phyloP scores from a whole-genome alignment of 1,140 invertebrate genomes.

The Mesaphorura yosii region DNA sequence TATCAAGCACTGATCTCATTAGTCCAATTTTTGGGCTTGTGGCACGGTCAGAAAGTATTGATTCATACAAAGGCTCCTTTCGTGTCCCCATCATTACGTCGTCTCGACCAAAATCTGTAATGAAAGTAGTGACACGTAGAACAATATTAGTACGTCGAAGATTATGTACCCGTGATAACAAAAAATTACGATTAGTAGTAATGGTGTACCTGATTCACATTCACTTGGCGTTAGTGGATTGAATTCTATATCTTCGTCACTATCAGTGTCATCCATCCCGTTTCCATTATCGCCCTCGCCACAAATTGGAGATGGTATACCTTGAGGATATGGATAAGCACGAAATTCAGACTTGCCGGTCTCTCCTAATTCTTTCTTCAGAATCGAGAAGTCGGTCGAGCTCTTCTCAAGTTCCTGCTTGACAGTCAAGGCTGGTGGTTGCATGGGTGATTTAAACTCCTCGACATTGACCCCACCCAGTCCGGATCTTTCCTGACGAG shows the following conservation, averaged over 20 bases:
- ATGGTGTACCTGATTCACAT: constrained; percentile 4
- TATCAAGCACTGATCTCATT: constrained; percentile 8
- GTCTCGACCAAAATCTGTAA: neutral
- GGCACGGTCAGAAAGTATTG: neutral
- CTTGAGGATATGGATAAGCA: no score
- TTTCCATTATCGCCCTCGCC: neutral
- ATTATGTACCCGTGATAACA: no score
- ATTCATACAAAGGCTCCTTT: constrained; percentile 1
- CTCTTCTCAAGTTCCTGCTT: no score
- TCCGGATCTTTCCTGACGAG: constrained; percentile 13
- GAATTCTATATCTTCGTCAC: constrained; percentile 8
- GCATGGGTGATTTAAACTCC: no score
- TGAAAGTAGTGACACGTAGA: no score
- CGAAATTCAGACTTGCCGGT: no score
- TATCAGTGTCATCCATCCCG: constrained; percentile 1
- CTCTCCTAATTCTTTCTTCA: no score
- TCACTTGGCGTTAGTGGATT: constrained; percentile 21
- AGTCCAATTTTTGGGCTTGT: neutral
- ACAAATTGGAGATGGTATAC: no score
- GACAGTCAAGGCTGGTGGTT: no score
- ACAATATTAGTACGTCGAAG: no score
- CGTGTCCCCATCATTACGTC: neutral
- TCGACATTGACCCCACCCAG: constrained; percentile 18
- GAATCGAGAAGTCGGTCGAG: no score
- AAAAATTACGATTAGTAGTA: neutral